Percentiles rank a stretch among this genome's conserved stretches.
Conservation (phyloP, 2,113 vertebrate genomes). For the Grantiella picta region DNA sequence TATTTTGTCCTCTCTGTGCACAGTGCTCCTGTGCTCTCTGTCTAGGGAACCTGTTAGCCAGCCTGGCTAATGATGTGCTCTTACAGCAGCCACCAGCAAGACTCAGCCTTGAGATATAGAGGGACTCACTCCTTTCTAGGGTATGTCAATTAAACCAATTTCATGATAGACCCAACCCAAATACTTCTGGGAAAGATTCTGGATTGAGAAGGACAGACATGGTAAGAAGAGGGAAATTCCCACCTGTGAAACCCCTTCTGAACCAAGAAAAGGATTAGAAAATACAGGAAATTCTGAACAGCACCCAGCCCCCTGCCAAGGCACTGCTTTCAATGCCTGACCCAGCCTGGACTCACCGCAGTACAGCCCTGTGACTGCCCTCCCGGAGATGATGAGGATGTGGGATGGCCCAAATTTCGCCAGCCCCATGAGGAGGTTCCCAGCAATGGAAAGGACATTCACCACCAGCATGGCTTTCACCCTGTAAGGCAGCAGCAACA, state of each 20-base stretch:
- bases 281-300: not conserved
- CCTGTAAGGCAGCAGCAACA: slow-evolving; percentile 73
- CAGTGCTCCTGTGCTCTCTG: not conserved
- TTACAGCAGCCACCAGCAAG: not conserved
- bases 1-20: not conserved
- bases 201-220: not conserved
- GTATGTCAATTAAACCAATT: not conserved
- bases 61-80: not conserved
- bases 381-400: slow-evolving; percentile 87
- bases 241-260: not conserved
- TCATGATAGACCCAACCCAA: not conserved
- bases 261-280: not conserved
- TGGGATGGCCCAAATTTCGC: slow-evolving; percentile 85
- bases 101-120: not conserved
- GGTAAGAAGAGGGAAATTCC: not conserved
- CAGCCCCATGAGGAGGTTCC: slow-evolving; percentile 88
- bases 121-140: not conserved
- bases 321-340: not conserved
- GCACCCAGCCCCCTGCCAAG: no score
- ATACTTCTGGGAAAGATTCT: not conserved
- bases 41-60: not conserved
- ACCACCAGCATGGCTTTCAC: slow-evolving; percentile 87
- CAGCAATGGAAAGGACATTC: slow-evolving; percentile 83
- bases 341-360: slow-evolving; percentile 79
- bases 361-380: slow-evolving; percentile 88